Evolutionary conservation across 2,888 invertebrate species (phyloP).

Genomic region (Anoncus sp.): DNA sequence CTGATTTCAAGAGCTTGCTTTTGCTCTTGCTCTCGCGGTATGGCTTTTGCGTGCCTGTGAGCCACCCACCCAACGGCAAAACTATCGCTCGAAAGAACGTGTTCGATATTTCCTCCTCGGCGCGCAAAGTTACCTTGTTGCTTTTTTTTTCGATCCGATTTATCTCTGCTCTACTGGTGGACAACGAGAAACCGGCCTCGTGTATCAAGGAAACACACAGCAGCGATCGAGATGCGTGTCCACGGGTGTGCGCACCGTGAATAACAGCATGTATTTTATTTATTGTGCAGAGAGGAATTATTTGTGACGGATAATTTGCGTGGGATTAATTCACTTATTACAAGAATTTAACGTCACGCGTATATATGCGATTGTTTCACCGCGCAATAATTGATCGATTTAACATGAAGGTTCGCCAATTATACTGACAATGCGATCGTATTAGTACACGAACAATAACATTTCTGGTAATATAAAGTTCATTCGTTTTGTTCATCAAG

Average conservation of each 20-base stretch:
- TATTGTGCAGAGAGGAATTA: slow-evolving; percentile 25
- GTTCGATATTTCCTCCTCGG: slow-evolving; percentile 57
- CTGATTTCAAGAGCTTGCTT: slow-evolving; percentile 44
- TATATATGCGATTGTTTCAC: slow-evolving; percentile 14
- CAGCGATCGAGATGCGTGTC: slow-evolving; percentile 37
- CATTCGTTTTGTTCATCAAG: not conserved
- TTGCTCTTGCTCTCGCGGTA: slow-evolving; percentile 23
- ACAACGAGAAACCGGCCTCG: slow-evolving; percentile 55
- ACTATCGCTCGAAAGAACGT: slow-evolving; percentile 58
- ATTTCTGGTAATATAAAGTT: not conserved
- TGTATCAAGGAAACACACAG: slow-evolving; percentile 44
- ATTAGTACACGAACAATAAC: not conserved
- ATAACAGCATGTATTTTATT: slow-evolving; percentile 45
- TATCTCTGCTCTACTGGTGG: slow-evolving; percentile 51
- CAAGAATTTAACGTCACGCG: slow-evolving; percentile 50
- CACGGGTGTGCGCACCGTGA: not conserved
- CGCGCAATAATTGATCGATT: slow-evolving; percentile 16
- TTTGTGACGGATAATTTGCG: slow-evolving; percentile 60
- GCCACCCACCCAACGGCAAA: slow-evolving; percentile 57
- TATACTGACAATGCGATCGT: not conserved
- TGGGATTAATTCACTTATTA: slow-evolving; percentile 59
- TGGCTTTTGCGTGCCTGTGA: slow-evolving; percentile 16
- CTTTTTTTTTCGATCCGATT: slow-evolving; percentile 38
- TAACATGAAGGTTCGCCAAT: not conserved
- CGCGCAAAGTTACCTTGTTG: slow-evolving; percentile 22